Evolutionary conservation across 2,888 invertebrate genomes (phyloP).

Genomic region (Cenopis cana): DNA sequence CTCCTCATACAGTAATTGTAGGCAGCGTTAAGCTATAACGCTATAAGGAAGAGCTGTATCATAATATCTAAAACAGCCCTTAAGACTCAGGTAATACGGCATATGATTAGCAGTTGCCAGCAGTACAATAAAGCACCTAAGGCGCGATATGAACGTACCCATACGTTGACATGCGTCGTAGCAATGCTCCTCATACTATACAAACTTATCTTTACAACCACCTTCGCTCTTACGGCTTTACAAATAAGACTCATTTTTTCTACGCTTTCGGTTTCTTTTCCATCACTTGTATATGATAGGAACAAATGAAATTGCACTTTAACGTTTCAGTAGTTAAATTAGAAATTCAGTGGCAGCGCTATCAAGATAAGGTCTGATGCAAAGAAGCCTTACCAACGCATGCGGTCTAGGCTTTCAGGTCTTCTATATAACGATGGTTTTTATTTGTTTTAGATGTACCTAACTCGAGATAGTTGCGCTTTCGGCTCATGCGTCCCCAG

Average conservation of each 20-base stretch:
- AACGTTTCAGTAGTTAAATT: not conserved
- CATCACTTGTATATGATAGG: not conserved
- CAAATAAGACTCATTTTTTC: not conserved
- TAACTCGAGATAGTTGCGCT: slow-evolving; percentile 39
- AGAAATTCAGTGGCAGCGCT: not conserved
- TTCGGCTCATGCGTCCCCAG: slow-evolving; percentile 56
- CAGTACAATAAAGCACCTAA: slow-evolving; percentile 63
- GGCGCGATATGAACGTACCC: slow-evolving; percentile 66
- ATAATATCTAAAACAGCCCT: not conserved
- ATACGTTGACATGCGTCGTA: slow-evolving; percentile 75
- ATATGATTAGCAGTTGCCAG: slow-evolving; percentile 10
- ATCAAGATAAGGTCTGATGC: slow-evolving; percentile 16
- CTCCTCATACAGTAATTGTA: slow-evolving; percentile 3
- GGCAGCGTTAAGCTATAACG: slow-evolving; percentile 13
- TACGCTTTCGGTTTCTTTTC: not conserved
- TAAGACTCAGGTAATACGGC: not conserved
- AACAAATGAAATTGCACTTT: slow-evolving; percentile 1
- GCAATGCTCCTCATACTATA: slow-evolving; percentile 54
- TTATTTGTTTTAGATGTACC: slow-evolving; percentile 14
- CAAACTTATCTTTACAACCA: not conserved
- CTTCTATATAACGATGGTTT: slow-evolving; percentile 9
- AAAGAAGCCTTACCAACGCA: slow-evolving; percentile 9
- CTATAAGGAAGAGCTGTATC: not conserved
- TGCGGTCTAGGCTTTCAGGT: not conserved
- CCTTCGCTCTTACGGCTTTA: not conserved